phyloP scores from a whole-genome alignment of 2,797 vertebrate genomes.

The Emys orbicularis region DNA sequence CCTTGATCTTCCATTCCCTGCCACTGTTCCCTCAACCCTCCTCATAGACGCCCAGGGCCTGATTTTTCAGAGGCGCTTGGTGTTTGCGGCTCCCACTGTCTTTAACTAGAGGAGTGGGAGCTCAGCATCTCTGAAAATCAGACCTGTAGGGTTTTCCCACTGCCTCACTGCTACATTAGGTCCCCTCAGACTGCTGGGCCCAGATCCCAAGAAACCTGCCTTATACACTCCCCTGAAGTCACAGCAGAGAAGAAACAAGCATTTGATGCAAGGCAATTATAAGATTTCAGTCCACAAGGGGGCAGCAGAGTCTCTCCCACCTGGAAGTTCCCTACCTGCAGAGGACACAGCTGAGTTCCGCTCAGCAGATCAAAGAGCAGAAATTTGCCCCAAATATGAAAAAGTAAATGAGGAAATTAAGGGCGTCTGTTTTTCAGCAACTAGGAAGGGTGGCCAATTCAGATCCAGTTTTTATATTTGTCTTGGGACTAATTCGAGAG shows the following conservation, averaged over 20 bases:
- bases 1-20: not conserved
- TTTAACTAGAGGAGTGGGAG: not conserved
- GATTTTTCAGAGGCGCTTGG: not conserved
- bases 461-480: not conserved
- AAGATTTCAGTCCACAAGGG: constrained; percentile 28
- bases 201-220: not conserved
- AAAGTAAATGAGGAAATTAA: not conserved
- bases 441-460: not conserved
- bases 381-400: not conserved
- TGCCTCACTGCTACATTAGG: not conserved
- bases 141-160: not conserved
- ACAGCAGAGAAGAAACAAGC: not conserved
- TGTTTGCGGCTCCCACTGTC: not conserved
- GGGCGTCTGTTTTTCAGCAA: not conserved
- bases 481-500: not conserved
- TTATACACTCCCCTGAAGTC: not conserved
- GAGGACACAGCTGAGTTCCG: not conserved
- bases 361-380: not conserved
- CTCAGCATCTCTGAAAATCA: not conserved
- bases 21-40: not conserved
- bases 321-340: not conserved
- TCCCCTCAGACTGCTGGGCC: not conserved
- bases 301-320: constrained; percentile 51
- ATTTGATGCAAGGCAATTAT: not conserved
- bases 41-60: not conserved